These are phyloP conservation scores for Holacanthus passer DNA, from an alignment of 2,113 vertebrate species.

Conservation along the genomic window DNA sequence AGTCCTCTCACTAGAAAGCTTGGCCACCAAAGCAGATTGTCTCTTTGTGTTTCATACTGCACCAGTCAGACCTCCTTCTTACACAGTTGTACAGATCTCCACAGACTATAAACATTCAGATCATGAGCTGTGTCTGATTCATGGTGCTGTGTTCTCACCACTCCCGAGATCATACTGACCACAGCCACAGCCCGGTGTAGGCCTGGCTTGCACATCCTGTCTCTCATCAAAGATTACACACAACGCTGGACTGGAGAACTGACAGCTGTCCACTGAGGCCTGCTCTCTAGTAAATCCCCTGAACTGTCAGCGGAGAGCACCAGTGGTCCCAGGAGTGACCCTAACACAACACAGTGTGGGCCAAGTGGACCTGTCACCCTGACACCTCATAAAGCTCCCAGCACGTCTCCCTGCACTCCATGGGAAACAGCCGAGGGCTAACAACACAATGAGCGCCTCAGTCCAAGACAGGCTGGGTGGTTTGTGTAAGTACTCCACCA, in stretches of 20 bases:
- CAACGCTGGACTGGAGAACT: constrained; percentile 25
- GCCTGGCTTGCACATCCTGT: constrained; percentile 52
- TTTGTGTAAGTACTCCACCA: constrained; percentile 49
- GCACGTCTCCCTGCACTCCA: constrained; percentile 37
- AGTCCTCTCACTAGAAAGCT: constrained; percentile 52
- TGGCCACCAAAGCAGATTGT: constrained; percentile 59
- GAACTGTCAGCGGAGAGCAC: constrained; percentile 16
- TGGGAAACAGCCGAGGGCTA: constrained; percentile 54
- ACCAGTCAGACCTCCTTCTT: constrained; percentile 15
- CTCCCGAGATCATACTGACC: constrained; percentile 57
- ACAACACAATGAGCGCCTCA: constrained; percentile 51
- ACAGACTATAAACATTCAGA: constrained; percentile 40
- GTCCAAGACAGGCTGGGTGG: constrained; percentile 65
- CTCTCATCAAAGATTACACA: constrained; percentile 46
- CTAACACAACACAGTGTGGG: constrained; percentile 50
- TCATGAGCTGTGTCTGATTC: constrained; percentile 46
- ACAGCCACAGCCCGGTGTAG: constrained; percentile 43
- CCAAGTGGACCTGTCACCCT: constrained; percentile 64
- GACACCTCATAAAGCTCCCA: constrained; percentile 69
- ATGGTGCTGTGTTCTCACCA: constrained; percentile 46
- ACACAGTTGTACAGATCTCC: constrained; percentile 22
- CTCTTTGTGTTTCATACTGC: constrained; percentile 38
- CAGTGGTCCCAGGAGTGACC: constrained; percentile 28
- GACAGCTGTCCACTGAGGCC: constrained; percentile 38
- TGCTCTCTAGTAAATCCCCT: constrained; percentile 24